Base-by-base conservation (phyloP, 2,797 vertebrate species). In the Mus caroli region DNA sequence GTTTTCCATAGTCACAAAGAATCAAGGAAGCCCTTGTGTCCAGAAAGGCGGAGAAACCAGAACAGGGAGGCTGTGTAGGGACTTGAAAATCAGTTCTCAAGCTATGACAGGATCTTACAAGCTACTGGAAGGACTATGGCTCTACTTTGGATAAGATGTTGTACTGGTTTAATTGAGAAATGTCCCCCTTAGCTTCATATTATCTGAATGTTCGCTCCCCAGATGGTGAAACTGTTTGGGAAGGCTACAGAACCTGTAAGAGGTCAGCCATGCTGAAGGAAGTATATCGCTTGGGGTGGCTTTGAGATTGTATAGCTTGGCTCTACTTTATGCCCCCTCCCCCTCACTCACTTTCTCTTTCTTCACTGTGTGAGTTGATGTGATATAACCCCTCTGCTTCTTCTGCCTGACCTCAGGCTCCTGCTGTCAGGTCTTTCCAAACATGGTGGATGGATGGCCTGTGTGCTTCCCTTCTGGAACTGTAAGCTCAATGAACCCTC, bases 71-170 rank as follows among this genome's bases (percentile, higher is more conserved):
- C 1, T 4, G 0, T 26, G 4, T 6, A 24, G 0, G 28, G 15
- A n/a, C 26, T 62, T 24, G 34, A n/a, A 15, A 7, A 12, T 56
- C 37, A 43, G 24, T 43, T 58, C 69, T 43, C 17, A 22, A 34
- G n/a, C 1, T n/a, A 26, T 6, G 2, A 0, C 1, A 9, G 24
- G 7, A 3, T 15, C 26, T 73, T 50, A 2, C 3, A 28, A 43
- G 50, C 7, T 14, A 2, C 26, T 31, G 31, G 31, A 73, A n/a
- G 17, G 20, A 43, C 6, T 69, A 43, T 64, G 3, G 17, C 11
- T 62, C 80, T 80, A 17, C 52, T 76, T 31, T 50, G 52, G 34
- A 14, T 34, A 4, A 58, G 0, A 3, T 26, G 40, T 8, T 50
- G 6, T 28, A 19, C 2, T 69, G 31, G 26, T 62, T 34, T 84